Conservation (phyloP, 2,888 invertebrate genomes). For the Lithophane ornitopus region DNA sequence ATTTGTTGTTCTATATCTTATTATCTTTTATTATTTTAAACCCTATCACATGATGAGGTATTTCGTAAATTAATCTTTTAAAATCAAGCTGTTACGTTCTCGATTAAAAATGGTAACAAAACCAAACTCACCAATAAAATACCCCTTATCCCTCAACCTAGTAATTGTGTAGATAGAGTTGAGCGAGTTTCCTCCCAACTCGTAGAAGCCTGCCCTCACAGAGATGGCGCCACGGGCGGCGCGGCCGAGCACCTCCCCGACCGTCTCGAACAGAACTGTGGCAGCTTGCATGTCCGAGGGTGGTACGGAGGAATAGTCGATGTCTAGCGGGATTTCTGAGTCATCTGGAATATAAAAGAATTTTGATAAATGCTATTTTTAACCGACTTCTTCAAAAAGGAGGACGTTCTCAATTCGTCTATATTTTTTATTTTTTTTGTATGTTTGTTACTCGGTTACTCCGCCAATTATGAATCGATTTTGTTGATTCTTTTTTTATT, state of each 20-base stretch:
- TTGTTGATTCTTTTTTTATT: too few relatives aligned
- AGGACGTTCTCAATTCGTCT: too few relatives aligned
- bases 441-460: too few relatives aligned
- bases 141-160: constrained; percentile 94
- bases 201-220: constrained; percentile 94
- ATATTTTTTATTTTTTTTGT: too few relatives aligned
- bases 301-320: constrained; percentile 92
- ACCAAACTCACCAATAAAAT: constrained; percentile 92
- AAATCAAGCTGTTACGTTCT: too few relatives aligned
- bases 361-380: neutral
- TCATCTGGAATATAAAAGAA: constrained; percentile 80
- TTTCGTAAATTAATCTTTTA: too few relatives aligned
- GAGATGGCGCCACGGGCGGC: constrained; percentile 91
- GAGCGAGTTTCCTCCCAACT: constrained; percentile 96
- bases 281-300: constrained; percentile 91
- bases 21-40: too few relatives aligned
- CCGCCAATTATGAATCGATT: too few relatives aligned
- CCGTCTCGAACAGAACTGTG: constrained; percentile 93
- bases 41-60: too few relatives aligned
- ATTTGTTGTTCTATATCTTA: too few relatives aligned
- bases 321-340: constrained; percentile 90
- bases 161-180: constrained; percentile 96
- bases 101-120: too few relatives aligned
- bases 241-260: constrained; percentile 93
- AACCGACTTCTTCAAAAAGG: too few relatives aligned